Conservation (phyloP, 2,113 vertebrate genomes). For the Ibidorhyncha struthersii region DNA sequence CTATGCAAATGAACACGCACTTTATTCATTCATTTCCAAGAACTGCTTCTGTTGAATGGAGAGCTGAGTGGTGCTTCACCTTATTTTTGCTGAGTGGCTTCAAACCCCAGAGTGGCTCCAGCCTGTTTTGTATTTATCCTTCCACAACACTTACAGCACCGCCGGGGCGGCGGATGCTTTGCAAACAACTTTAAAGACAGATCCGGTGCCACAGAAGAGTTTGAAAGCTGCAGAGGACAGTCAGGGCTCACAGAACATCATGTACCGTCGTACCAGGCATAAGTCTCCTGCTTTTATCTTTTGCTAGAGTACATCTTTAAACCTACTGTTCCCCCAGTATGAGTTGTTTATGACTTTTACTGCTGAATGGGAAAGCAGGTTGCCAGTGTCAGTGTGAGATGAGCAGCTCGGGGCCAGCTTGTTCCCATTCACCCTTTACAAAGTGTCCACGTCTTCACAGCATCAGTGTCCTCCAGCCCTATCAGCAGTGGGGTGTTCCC, state of each 20-base stretch:
- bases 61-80: conserved; percentile 30
- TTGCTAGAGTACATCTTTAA: not conserved
- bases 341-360: not conserved
- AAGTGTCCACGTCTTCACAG: fast-evolving
- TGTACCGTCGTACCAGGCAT: fast-evolving
- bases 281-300: not conserved
- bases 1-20: fast-evolving
- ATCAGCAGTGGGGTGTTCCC: fast-evolving
- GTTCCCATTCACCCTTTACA: fast-evolving
- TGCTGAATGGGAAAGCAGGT: not conserved
- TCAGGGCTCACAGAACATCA: not conserved
- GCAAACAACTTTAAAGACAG: not conserved
- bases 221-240: not conserved
- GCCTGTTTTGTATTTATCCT: not conserved
- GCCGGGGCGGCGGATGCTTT: not conserved
- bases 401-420: not conserved
- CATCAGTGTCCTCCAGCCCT: fast-evolving
- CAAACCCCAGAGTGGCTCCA: not conserved
- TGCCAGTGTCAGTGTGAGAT: not conserved
- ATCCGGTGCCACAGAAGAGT: not conserved
- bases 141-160: not conserved
- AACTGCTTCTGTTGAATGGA: not conserved
- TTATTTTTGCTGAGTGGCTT: not conserved
- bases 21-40: conserved; percentile 28
- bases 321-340: not conserved